Conservation (phyloP, 2,113 vertebrate species). For the Pseudopipra pipra region DNA sequence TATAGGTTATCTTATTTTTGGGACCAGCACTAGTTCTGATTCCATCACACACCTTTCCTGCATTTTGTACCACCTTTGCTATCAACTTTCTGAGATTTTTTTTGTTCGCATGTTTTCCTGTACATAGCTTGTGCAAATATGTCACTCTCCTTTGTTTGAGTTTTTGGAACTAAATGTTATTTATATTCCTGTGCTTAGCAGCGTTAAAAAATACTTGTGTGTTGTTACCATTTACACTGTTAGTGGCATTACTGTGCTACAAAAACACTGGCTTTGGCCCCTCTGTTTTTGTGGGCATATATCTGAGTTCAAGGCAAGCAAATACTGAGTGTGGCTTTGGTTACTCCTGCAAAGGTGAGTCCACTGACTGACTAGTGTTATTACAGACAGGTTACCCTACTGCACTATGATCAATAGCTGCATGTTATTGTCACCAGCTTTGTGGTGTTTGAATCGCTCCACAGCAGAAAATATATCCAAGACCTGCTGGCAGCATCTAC, state of each 20-base stretch:
- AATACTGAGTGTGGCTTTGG: neutral
- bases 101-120: neutral
- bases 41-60: neutral
- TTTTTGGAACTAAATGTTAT: neutral
- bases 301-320: neutral
- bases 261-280: neutral
- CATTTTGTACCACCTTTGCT: neutral
- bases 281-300: neutral
- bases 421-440: neutral
- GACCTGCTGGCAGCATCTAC: neutral
- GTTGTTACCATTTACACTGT: fast-evolving
- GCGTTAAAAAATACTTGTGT: neutral
- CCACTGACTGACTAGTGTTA: fast-evolving
- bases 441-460: neutral
- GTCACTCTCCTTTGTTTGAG: neutral
- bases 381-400: neutral
- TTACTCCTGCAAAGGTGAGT: neutral
- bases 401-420: too few species aligned
- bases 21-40: neutral
- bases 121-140: fast-evolving
- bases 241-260: neutral
- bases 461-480: neutral
- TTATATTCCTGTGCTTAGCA: neutral
- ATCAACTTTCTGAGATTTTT: neutral
- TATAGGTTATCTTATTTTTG: neutral